Conservation (phyloP, 1,140 invertebrate species). For the Papilio helenus region DNA sequence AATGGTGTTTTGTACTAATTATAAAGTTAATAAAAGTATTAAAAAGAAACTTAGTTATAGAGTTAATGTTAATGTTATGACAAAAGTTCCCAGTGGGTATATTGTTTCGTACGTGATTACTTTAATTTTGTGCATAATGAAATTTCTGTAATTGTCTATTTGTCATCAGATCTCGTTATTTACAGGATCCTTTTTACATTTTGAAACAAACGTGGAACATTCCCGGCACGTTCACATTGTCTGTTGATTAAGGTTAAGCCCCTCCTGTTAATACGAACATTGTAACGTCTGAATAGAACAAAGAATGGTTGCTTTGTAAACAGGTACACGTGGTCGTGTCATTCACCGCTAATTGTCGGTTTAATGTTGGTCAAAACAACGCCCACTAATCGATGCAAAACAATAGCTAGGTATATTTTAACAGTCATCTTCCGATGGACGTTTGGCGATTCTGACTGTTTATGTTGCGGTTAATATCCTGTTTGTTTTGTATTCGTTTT, state of each 20-base stretch:
- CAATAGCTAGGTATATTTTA: slow-evolving; percentile 14
- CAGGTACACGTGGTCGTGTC: slow-evolving; percentile 36
- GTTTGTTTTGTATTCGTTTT: neutral
- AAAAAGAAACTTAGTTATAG: neutral
- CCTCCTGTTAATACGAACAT: slow-evolving; percentile 19
- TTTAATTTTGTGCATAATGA: slow-evolving; percentile 1
- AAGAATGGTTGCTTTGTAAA: slow-evolving; percentile 26
- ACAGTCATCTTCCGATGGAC: neutral
- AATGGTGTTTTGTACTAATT: too few species aligned
- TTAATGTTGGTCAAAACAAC: slow-evolving; percentile 30
- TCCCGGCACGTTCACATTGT: slow-evolving; percentile 26
- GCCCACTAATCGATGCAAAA: slow-evolving; percentile 34
- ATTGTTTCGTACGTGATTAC: neutral
- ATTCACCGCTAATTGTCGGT: slow-evolving; percentile 39
- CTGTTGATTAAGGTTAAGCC: slow-evolving; percentile 11
- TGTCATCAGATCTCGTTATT: neutral
- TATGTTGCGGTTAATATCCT: neutral
- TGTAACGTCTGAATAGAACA: slow-evolving; percentile 27
- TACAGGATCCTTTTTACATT: slow-evolving; percentile 5
- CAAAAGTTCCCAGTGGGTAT: neutral
- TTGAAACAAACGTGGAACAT: slow-evolving; percentile 34
- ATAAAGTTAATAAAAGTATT: too few species aligned
- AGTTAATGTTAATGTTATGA: neutral
- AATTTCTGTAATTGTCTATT: neutral
- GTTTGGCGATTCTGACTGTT: neutral